A percentile compares a stretch with the other conserved stretches of the same genome.
Conservation (phyloP, 1,140 invertebrate species). For the Brachionus paranguensis region DNA sequence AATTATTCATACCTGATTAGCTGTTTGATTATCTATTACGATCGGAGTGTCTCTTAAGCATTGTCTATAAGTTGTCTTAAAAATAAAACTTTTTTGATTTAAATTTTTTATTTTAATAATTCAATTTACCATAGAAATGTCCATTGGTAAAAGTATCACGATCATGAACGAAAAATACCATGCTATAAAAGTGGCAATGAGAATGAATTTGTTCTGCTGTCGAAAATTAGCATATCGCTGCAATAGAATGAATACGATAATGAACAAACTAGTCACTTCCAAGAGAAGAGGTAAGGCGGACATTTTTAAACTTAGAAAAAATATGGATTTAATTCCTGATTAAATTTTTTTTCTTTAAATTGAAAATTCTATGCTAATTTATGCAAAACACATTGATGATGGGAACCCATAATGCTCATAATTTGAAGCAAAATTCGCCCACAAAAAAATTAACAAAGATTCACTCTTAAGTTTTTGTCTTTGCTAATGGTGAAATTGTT, state of each 20-base stretch:
- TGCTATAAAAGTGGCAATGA: conserved; percentile 81
- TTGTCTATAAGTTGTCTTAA: conserved; percentile 69
- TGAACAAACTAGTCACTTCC: neutral
- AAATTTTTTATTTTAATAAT: neutral
- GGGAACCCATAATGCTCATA: neutral
- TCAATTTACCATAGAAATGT: conserved; percentile 86
- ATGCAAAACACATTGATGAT: neutral
- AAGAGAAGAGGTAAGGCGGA: conserved; percentile 25
- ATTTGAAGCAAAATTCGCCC: neutral
- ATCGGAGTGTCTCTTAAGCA: conserved; percentile 56
- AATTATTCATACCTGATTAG: neutral
- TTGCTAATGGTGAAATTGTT: neutral
- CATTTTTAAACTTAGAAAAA: neutral
- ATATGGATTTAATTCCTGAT: neutral
- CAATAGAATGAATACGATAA: conserved; percentile 61
- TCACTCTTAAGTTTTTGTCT: neutral
- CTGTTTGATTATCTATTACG: neutral
- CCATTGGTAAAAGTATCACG: conserved; percentile 89
- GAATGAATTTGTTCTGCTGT: conserved; percentile 84
- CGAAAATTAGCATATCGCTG: conserved; percentile 92
- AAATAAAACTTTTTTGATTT: neutral
- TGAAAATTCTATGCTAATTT: neutral
- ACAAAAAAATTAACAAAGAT: neutral
- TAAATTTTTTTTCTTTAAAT: neutral
- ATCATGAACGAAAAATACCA: conserved; percentile 99